These are phyloP conservation scores for Cosmia pyralina DNA, from an alignment of 2,888 invertebrate species.

Conservation along the genomic window DNA sequence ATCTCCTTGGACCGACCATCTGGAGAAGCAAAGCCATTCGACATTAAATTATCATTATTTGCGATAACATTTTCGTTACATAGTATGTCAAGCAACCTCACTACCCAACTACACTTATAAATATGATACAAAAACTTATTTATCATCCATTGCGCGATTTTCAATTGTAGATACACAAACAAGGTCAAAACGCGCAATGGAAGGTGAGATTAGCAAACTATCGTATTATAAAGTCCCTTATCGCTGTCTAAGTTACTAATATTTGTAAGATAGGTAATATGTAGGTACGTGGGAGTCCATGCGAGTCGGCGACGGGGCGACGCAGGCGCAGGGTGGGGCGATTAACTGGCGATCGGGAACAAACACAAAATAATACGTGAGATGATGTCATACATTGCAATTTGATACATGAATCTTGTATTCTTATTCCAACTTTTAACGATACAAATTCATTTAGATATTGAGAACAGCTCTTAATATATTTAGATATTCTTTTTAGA, in stretches of 20 bases:
- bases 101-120: slow-evolving; percentile 29
- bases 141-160: slow-evolving; percentile 47
- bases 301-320: slow-evolving; percentile 59
- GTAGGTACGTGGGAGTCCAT: slow-evolving; percentile 63
- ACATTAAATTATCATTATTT: slow-evolving; percentile 22
- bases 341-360: slow-evolving; percentile 69
- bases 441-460: background rate
- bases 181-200: slow-evolving; percentile 39
- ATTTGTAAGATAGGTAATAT: slow-evolving; percentile 56
- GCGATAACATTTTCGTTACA: background rate
- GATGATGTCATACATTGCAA: slow-evolving; percentile 41
- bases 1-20: background rate
- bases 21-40: slow-evolving; percentile 10
- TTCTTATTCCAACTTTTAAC: slow-evolving; percentile 6
- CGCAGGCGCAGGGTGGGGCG: slow-evolving; percentile 60
- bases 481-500: background rate
- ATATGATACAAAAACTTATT: slow-evolving; percentile 32
- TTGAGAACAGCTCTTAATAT: slow-evolving; percentile 1
- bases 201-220: slow-evolving; percentile 40
- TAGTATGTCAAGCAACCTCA: slow-evolving; percentile 5
- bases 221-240: slow-evolving; percentile 31
- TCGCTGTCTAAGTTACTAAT: slow-evolving; percentile 34
- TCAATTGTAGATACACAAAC: background rate
- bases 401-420: slow-evolving; percentile 35
- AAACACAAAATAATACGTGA: slow-evolving; percentile 64